phyloP scores from a whole-genome alignment of 2,797 vertebrate genomes.

The Podarcis siculus region DNA sequence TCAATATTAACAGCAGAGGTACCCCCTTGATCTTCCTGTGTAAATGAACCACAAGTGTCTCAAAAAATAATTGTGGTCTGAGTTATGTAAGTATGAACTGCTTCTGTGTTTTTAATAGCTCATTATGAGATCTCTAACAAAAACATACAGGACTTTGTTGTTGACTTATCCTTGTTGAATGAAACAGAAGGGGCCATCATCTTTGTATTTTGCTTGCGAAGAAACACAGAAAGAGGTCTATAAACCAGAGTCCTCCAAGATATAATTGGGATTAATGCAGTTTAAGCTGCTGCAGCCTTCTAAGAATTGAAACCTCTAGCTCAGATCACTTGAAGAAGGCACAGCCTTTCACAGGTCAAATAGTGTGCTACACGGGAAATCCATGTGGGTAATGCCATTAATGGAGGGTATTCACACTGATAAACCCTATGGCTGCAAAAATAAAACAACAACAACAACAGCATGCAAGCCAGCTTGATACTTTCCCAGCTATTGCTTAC shows the following conservation, averaged over 20 bases:
- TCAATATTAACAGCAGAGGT: background rate
- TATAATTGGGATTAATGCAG: constrained; percentile 21
- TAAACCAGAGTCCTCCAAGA: constrained; percentile 6
- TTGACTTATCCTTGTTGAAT: constrained; percentile 4
- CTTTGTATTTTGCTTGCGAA: background rate
- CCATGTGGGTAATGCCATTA: background rate
- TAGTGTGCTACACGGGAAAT: background rate
- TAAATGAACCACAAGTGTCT: background rate
- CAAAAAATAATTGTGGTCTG: background rate
- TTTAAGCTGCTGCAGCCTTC: background rate
- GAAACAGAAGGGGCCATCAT: background rate
- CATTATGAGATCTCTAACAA: background rate
- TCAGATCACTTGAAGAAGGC: constrained; percentile 1
- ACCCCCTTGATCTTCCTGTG: background rate
- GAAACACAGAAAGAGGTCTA: background rate
- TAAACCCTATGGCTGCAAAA: background rate
- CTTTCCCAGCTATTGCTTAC: background rate
- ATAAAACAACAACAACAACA: background rate
- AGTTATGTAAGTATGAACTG: background rate
- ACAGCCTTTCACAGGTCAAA: background rate
- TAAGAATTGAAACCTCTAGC: constrained; percentile 10
- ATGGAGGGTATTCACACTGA: background rate
- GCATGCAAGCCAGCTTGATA: background rate
- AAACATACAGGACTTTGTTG: background rate
- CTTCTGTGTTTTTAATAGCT: background rate